phyloP scores from a whole-genome alignment of 2,888 invertebrate species.

The Morpho achilles region DNA sequence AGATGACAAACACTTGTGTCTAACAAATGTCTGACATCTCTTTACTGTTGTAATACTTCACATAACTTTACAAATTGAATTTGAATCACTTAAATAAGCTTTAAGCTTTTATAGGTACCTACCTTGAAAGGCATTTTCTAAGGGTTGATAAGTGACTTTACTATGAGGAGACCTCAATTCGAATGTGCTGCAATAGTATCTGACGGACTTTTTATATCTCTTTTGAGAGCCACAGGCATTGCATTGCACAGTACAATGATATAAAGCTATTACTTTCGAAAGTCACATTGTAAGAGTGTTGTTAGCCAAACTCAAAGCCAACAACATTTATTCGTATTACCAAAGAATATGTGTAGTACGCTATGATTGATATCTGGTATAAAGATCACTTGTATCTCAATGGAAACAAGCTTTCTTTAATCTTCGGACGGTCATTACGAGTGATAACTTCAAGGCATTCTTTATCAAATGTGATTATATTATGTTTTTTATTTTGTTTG shows the following conservation, averaged over 20 bases:
- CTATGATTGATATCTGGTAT: conserved; percentile 52
- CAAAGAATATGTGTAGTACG: conserved; percentile 40
- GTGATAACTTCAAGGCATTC: too few species aligned
- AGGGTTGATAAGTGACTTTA: conserved; percentile 48
- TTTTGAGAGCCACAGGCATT: conserved; percentile 44
- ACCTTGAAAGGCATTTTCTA: conserved; percentile 69
- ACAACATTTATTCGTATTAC: conserved; percentile 40
- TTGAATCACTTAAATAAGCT: too few species aligned
- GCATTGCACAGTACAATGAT: conserved; percentile 42
- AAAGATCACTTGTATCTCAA: conserved; percentile 64
- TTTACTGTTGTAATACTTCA: too few species aligned
- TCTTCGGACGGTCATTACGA: conserved; percentile 48
- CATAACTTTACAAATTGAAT: too few species aligned
- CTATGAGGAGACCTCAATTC: conserved; percentile 54
- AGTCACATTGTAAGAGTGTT: conserved; percentile 34
- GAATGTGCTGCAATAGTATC: conserved; percentile 54
- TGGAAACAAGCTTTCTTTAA: conserved; percentile 40
- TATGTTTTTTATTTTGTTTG: neutral
- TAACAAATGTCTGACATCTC: too few species aligned
- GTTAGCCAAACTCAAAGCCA: conserved; percentile 26
- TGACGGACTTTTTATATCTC: conserved; percentile 58
- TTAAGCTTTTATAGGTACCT: neutral
- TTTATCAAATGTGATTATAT: neutral
- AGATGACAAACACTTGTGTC: too few species aligned
- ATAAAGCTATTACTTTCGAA: conserved; percentile 46